Base-by-base conservation (phyloP, 1,140 invertebrate species). In the Lutraria rhynchaena region DNA sequence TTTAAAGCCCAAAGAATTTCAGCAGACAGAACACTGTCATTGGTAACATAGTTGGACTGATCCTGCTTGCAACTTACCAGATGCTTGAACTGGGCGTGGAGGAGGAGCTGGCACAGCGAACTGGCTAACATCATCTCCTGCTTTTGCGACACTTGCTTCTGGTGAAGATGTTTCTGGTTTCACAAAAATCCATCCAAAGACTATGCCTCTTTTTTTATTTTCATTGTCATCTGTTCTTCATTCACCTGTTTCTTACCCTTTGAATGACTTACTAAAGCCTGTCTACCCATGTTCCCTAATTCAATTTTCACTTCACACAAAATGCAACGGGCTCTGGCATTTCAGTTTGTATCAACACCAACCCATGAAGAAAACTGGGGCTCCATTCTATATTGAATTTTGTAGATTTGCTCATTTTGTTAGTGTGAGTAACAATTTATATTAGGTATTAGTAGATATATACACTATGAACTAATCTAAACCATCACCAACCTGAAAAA, bases 1-100 rank as follows among this genome's bases (percentile, higher is more conserved):
- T 63, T 63, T 13, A 63, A 63, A 11, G 31, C 60, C 60, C 60
- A 63, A 63, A 63, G 27, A 63, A 63, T 63, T 63, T 63, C 60
- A 63, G 60, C 60, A 33, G 60, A 31, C 5, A 63, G 60, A 63
- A 63, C 17, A 9, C 31, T 27, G 22, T 63, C 31, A 63, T 63
- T 63, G 7, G 60, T 37, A 35, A 63, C 60, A 63, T 31, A 63
- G 60, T 63, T 63, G 22, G 60, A 33, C 7, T 29, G 27, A 11
- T 22, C 24, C 24, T 22, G 9, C 24, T 58, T 58, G 19, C 35
- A 31, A 9, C 17, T 58, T 9, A 11, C 11, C 55, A 13, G 13
- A 11, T 9, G 9, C 13, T 58, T 11, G 55, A 27, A 11, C 11
- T 13, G 27, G 60, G 13, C 5, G 27, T 11, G 31, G 15, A 11